phyloP scores from a whole-genome alignment of 1,140 invertebrate genomes.

The Aradophagus sp. region DNA sequence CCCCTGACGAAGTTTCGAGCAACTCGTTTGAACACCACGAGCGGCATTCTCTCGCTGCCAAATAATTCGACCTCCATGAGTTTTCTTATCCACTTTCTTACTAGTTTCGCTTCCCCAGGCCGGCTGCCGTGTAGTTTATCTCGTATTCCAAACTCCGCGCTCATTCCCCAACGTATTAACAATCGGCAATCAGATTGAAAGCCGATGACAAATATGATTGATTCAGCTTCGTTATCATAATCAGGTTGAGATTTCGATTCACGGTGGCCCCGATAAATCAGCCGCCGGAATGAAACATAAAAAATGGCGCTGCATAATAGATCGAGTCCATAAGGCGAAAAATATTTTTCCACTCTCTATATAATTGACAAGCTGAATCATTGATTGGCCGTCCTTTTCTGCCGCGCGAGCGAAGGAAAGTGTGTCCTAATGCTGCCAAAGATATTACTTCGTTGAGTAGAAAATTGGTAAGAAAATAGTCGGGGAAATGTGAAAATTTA shows the following conservation, averaged over 20 bases:
- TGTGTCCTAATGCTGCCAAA: constrained; percentile 36
- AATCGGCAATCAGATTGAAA: too few relatives aligned
- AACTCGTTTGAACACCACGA: constrained; percentile 42
- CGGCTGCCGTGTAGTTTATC: not conserved
- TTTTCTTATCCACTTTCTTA: constrained; percentile 40
- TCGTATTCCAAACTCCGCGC: not conserved
- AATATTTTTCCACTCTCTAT: constrained; percentile 35
- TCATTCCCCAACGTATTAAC: too few relatives aligned
- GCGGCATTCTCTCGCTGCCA: constrained; percentile 26
- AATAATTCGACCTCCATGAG: constrained; percentile 36
- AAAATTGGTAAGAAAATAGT: constrained; percentile 48
- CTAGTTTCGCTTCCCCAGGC: constrained; percentile 7
- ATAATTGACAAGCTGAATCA: constrained; percentile 45
- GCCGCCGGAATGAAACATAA: not conserved
- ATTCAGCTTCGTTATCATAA: too few relatives aligned
- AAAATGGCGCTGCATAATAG: constrained; percentile 22
- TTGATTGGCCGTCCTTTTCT: constrained; percentile 18
- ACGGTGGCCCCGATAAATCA: too few relatives aligned
- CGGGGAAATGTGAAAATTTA: constrained; percentile 46
- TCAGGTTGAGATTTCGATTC: too few relatives aligned
- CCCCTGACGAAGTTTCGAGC: constrained; percentile 32
- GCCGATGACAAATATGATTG: too few relatives aligned
- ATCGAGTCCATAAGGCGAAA: constrained; percentile 13
- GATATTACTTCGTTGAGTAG: constrained; percentile 46
- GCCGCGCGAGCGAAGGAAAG: constrained; percentile 13